phyloP scores from a whole-genome alignment of 2,797 vertebrate species.

The Danio kyathit region DNA sequence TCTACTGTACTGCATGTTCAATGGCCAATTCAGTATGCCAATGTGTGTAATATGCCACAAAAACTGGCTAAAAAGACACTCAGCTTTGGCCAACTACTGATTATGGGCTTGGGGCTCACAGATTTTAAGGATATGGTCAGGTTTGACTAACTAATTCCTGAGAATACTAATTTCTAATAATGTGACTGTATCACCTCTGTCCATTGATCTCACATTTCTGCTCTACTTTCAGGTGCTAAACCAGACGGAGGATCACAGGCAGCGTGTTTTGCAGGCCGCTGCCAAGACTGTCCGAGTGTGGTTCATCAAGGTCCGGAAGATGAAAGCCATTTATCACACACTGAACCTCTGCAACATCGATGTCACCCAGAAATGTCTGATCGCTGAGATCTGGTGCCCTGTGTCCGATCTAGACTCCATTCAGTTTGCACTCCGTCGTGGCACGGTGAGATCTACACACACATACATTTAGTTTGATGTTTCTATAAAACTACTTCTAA shows the following conservation, averaged over 20 bases:
- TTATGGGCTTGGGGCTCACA: too few relatives aligned
- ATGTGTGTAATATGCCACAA: too few relatives aligned
- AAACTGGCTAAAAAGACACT: too few relatives aligned
- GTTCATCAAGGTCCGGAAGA: conserved; percentile 99
- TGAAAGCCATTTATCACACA: conserved; percentile 99
- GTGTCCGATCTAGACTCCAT: conserved; percentile 96
- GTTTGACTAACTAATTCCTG: not conserved
- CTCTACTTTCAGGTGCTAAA: conserved; percentile 87
- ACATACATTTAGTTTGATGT: not conserved
- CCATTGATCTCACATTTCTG: not conserved
- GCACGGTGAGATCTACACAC: conserved; percentile 83
- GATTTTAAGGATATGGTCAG: too few relatives aligned
- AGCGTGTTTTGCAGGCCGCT: conserved; percentile 94
- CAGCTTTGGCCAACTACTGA: too few relatives aligned
- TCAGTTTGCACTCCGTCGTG: conserved; percentile 95
- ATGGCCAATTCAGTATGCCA: too few relatives aligned
- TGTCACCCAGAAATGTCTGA: conserved; percentile 98
- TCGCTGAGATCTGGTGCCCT: conserved; percentile 98
- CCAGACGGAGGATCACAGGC: conserved; percentile 97
- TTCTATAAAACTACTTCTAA: not conserved
- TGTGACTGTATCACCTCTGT: not conserved
- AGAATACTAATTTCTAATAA: not conserved
- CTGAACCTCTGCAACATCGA: conserved; percentile 99
- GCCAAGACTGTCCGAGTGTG: conserved; percentile 94
- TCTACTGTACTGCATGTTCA: too few relatives aligned